Base-by-base conservation (phyloP, 2,888 invertebrate species). In the Pterostichus madidus region DNA sequence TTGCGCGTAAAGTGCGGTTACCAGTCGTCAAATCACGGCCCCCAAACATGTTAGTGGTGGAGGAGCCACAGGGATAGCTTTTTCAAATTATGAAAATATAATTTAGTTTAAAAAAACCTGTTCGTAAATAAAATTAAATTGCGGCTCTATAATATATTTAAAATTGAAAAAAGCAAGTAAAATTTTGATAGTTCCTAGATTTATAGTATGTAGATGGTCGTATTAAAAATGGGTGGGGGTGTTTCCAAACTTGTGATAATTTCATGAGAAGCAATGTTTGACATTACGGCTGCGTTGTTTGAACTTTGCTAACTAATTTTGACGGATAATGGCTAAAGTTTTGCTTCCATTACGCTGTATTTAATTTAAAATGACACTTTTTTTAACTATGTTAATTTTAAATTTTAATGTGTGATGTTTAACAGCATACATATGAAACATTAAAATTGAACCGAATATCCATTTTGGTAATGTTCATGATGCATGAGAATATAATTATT, bases 291-390 rank as follows among this genome's bases (percentile, higher is more conserved):
- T 64, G n/a, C 24, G n/a, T 56, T 24, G 56, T 56, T 56, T 53
- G 35, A 77, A 77, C 32, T 77, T 71, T 56, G 35, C 11, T 77
- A 77, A 77, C 77, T 53, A 77, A 56, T 77, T 77, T 77, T 77
- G 77, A 77, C 77, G 53, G 56, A 77, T 77, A 56, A 77, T 77
- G 35, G 56, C 39, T 2, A 77, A 77, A 77, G 77, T 77, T 77
- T 52, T 56, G 32, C 53, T 53, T 53, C 56, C 77, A 77, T 39
- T 56, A 77, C 77, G 39, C 32, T 32, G 32, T 56, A 52, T 52
- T 52, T 77, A 56, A 56, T 77, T 56, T 56, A 53, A 10, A 56
- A 39, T 39, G 77, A 35, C 56, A 77, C 15, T 71, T 31, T 53
- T 77, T 77, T 77, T 31, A 52, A 53, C 31, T 7, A 32, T 52